Percentiles rank a stretch among this genome's conserved stretches.
These are phyloP conservation scores for Cyprinodon diabolis DNA, from an alignment of 2,797 vertebrate genomes.

Conservation along the genomic window DNA sequence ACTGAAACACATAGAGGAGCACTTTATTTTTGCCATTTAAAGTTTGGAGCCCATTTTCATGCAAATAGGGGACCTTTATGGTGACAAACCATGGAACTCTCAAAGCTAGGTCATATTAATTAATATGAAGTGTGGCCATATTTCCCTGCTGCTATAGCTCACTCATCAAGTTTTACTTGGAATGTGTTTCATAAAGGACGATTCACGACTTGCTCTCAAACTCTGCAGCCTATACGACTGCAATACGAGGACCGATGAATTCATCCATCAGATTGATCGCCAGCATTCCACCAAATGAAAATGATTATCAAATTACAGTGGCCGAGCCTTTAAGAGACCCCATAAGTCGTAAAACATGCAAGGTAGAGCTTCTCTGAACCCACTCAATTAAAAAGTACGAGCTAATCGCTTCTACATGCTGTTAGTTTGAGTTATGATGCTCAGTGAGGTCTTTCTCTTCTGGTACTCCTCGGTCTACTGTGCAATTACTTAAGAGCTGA, in stretches of 20 bases:
- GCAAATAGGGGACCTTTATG: conserved; percentile 66
- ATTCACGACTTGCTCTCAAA: conserved; percentile 67
- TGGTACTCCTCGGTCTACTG: conserved; percentile 16
- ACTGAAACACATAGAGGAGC: conserved; percentile 40
- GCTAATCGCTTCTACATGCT: conserved; percentile 69
- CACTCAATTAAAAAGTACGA: conserved; percentile 81
- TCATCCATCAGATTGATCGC: conserved; percentile 79
- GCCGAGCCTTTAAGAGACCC: conserved; percentile 66
- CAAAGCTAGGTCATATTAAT: conserved; percentile 65
- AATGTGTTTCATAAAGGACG: conserved; percentile 72
- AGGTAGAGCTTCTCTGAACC: conserved; percentile 72
- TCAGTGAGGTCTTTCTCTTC: conserved; percentile 33
- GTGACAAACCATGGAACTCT: conserved; percentile 62
- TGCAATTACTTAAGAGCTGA: conserved; percentile 68
- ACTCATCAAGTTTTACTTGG: conserved; percentile 76
- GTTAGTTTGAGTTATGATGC: conserved; percentile 73
- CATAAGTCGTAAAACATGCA: conserved; percentile 71
- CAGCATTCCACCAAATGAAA: conserved; percentile 81
- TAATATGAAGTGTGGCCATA: conserved; percentile 68
- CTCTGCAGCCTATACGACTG: conserved; percentile 38
- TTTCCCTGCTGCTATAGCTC: conserved; percentile 61
- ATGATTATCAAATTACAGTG: conserved; percentile 75
- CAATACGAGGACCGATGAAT: conserved; percentile 74
- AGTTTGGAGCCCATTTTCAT: conserved; percentile 59
- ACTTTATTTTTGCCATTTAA: conserved; percentile 61